Evolutionary conservation across 1,140 invertebrate species (phyloP), one percentile per base, ranked within the genome.

Genomic region (Drosophila murphyi): DNA sequence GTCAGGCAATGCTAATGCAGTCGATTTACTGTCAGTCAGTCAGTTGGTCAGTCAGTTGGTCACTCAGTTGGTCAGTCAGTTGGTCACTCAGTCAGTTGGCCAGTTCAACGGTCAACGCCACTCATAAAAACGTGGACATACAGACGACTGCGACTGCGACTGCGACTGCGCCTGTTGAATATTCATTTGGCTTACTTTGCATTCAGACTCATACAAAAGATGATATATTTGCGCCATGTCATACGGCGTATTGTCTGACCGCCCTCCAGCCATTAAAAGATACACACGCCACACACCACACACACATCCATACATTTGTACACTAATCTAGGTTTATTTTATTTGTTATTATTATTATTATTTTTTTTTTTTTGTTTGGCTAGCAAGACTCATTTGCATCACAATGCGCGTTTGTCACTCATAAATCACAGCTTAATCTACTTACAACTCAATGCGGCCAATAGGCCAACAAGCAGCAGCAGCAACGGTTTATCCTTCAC

Each of bases 371-470:
- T 20, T 20, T 20, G 20, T 20, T 67, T 69, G 50, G 35, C 54
- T 47, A 60, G 56, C 52, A 7, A 10, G 59, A 45, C 48, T 5
- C 31, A 86, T 87, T 87, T 88, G 83, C 83, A 87, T 87, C 73
- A 88, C 76, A 88, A 88, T 85, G 61, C 68, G 37, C 35, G 37
- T 45, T 3, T 41, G 29, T 72, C 68, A 60, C 63, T 78, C 71
- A 83, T 87, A 86, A 87, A 87, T 86, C 72, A 87, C 59, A 32
- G 78, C 73, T 76, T 73, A 73, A 68, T 80, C 71, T 90, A 90
- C 87, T 90, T 90, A 90, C 87, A 90, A 62, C 87, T 83, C 72
- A 90, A 83, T 80, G 85, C 85, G 83, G 83, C 83, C 80, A 87
- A 83, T 80, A 87, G 80, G 83, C 83, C 83, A 83, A 87, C 73